Evolutionary conservation across 2,113 vertebrate genomes (phyloP).

Genomic region (Larimichthys crocea): DNA sequence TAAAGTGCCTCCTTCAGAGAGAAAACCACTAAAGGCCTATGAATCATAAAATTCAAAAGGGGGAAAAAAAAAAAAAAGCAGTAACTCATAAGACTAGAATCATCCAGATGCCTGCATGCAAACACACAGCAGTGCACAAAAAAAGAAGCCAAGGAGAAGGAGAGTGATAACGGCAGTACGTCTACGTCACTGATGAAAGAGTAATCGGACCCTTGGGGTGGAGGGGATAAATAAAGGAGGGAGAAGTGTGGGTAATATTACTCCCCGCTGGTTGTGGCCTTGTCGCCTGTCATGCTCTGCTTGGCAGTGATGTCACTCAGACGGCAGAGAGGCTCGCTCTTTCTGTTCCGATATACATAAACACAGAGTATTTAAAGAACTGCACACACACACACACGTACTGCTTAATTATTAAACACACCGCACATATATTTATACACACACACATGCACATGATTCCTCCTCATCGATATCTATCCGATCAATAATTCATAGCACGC

Average conservation of each 20-base stretch:
- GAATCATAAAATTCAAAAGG: slow-evolving; percentile 58
- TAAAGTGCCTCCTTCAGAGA: slow-evolving; percentile 34
- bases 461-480: background rate
- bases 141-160: background rate
- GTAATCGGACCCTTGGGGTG: slow-evolving; percentile 54
- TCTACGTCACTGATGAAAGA: slow-evolving; percentile 60
- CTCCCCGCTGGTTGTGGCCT: slow-evolving; percentile 58
- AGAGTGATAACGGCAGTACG: slow-evolving; percentile 39
- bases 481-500: slow-evolving; percentile 42
- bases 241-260: slow-evolving; percentile 62
- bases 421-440: slow-evolving; percentile 13
- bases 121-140: slow-evolving; percentile 23
- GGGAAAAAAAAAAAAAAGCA: background rate
- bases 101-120: slow-evolving; percentile 40
- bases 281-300: slow-evolving; percentile 53
- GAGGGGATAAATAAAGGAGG: slow-evolving; percentile 72
- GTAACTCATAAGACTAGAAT: slow-evolving; percentile 52
- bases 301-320: slow-evolving; percentile 72
- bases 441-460: background rate
- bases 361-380: slow-evolving; percentile 1
- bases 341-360: slow-evolving; percentile 11
- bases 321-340: slow-evolving; percentile 16
- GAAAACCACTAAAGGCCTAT: slow-evolving; percentile 31
- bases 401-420: slow-evolving; percentile 34
- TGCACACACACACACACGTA: background rate